Evolutionary conservation across 2,888 invertebrate species (phyloP), one percentile per base, ranked within the genome.

Genomic region (Exocentrus adspersus): DNA sequence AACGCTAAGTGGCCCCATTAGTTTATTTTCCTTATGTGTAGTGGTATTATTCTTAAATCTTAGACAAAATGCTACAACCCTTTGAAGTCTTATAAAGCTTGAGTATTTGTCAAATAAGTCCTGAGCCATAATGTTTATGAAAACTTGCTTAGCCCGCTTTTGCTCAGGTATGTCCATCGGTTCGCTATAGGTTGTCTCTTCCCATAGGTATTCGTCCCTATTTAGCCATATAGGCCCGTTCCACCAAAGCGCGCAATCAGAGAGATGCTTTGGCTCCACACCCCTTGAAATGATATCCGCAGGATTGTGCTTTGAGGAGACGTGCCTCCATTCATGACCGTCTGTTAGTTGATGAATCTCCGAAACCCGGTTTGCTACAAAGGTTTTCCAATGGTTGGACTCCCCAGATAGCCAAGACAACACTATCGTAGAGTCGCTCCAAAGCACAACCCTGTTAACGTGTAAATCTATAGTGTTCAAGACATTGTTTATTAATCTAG

Each of bases 401-500:
- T 57, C 21, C 5, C 62, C 28, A 5, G 30, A 17, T 16, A 78
- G 50, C 77, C 78, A 79, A 28, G 67, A 64, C 0, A 78, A 54
- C 1, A 74, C 73, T 6, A 78, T 74, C 12, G 69, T 72, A 0
- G 76, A 79, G 57, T 80, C 78, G 1, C 74, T 68, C 73, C 72
- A 76, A 19, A 60, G 69, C 16, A 17, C 64, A 1, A 63, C 43
- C 24, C 61, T 9, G 1, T 32, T 32, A 17, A 69, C 19, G 1
- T 45, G 19, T 2, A 66, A 16, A 2, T 51, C 32, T 1, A 71
- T 43, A 3, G 65, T 42, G 0, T 28, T 41, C n/a, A 50, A 37
- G 0, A 73, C 64, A 10, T 57, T 57, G 2, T 30, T 24, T 9
- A 68, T 7, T 10, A 77, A 62, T 41, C 68, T 51, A 5, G 75